Evolutionary conservation across 2,113 vertebrate genomes (phyloP).

Genomic region (Anarrhichthys ocellatus): DNA sequence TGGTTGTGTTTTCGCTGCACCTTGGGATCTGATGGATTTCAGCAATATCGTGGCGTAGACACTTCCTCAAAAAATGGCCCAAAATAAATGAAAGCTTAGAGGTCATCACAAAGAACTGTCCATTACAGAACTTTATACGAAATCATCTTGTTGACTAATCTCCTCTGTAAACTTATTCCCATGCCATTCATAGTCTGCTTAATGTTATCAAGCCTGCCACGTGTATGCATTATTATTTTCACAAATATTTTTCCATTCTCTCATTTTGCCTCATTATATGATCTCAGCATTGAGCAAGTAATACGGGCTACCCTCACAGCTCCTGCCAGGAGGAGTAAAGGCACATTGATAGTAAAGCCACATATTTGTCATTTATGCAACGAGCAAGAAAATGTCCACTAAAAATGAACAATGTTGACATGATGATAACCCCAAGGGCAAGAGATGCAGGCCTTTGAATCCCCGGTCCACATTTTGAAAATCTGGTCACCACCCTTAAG

Average conservation of each 20-base stretch:
- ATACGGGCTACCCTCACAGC: not conserved
- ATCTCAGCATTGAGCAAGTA: not conserved
- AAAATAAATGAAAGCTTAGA: conserved; percentile 1
- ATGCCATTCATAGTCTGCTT: not conserved
- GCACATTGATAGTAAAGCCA: conserved; percentile 1
- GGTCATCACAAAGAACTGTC: not conserved
- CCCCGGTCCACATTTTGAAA: conserved; percentile 10
- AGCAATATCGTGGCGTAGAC: not conserved
- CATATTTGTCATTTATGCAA: conserved; percentile 1
- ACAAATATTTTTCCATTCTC: not conserved
- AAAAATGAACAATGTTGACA: conserved; percentile 2
- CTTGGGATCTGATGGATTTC: not conserved
- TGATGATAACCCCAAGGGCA: conserved; percentile 7
- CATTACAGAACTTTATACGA: not conserved
- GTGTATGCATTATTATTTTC: not conserved
- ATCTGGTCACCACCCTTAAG: conserved; percentile 9
- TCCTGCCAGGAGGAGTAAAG: conserved; percentile 18
- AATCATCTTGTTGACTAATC: not conserved
- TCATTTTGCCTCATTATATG: not conserved
- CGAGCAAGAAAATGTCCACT: not conserved
- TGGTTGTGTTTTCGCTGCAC: conserved; percentile 2
- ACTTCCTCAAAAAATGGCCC: conserved; percentile 27
- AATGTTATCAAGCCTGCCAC: not conserved
- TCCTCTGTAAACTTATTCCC: not conserved
- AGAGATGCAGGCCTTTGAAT: not conserved